A percentile compares a stretch with the other conserved stretches of the same genome.
phyloP scores from a whole-genome alignment of 2,113 vertebrate genomes.

The Muntiacus muntjak region DNA sequence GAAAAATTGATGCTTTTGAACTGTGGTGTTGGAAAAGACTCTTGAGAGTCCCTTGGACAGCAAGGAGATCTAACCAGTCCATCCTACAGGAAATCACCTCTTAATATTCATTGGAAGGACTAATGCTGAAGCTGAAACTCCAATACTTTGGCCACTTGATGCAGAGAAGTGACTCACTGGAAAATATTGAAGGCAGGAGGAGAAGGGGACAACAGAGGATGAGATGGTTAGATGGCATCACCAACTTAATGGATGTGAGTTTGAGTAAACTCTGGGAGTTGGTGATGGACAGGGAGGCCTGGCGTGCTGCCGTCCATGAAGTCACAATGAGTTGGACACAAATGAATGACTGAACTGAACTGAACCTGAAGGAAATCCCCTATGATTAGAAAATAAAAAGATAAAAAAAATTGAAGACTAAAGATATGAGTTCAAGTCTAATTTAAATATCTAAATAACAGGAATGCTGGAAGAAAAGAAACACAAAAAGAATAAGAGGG shows the following conservation, averaged over 20 bases:
- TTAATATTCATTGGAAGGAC: background rate
- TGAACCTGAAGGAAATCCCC: background rate
- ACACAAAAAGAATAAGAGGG: background rate
- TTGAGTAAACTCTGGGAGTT: background rate
- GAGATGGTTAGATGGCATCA: rapidly evolving
- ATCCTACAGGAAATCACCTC: background rate
- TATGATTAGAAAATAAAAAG: background rate
- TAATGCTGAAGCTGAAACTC: background rate
- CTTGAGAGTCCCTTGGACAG: background rate
- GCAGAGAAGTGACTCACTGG: background rate
- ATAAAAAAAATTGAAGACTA: background rate
- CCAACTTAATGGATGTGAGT: background rate
- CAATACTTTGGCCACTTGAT: background rate
- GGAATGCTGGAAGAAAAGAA: background rate
- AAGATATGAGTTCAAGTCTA: background rate
- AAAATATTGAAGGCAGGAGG: background rate
- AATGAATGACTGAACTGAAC: background rate
- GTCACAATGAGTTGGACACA: background rate
- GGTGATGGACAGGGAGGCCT: background rate
- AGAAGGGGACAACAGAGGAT: background rate
- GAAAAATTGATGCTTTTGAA: background rate
- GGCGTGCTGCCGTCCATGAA: rapidly evolving
- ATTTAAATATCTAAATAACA: background rate
- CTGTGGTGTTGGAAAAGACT: background rate
- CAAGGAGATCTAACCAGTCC: background rate